Evolutionary conservation across 2,113 vertebrate species (phyloP).

Genomic region (Lynx canadensis): DNA sequence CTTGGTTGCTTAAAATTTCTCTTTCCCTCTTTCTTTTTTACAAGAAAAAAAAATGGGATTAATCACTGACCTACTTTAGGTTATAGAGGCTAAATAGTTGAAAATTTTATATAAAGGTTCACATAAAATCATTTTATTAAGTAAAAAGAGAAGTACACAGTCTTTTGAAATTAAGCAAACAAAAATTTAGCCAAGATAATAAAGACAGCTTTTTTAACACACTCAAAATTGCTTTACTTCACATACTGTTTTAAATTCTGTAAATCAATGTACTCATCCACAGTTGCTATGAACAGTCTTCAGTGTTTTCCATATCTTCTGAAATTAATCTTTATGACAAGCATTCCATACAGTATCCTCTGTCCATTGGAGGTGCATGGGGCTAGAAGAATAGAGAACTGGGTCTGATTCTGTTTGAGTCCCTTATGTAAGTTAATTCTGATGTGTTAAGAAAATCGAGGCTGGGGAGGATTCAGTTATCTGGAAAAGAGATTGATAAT

Average conservation of each 20-base stretch:
- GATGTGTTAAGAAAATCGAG: neutral
- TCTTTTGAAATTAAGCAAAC: slow-evolving; percentile 20
- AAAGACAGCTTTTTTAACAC: neutral
- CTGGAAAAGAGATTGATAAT: neutral
- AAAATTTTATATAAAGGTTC: neutral
- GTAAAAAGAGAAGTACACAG: neutral
- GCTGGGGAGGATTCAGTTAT: neutral
- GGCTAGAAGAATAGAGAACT: neutral
- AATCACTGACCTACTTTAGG: neutral
- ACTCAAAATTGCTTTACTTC: neutral
- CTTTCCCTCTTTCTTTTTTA: neutral
- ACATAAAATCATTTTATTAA: slow-evolving; percentile 3
- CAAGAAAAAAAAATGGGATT: neutral
- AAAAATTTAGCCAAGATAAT: neutral
- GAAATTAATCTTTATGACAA: neutral
- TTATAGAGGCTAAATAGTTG: neutral
- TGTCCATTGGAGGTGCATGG: neutral
- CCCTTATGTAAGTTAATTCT: neutral
- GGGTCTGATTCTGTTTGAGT: neutral
- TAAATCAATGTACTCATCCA: neutral
- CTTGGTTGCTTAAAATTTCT: slow-evolving; percentile 38
- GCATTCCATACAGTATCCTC: neutral
- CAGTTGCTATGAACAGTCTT: neutral
- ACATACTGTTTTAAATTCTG: neutral
- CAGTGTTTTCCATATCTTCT: neutral